These are phyloP conservation scores for Podarcis muralis DNA, from an alignment of 2,113 vertebrate species.

Conservation along the genomic window DNA sequence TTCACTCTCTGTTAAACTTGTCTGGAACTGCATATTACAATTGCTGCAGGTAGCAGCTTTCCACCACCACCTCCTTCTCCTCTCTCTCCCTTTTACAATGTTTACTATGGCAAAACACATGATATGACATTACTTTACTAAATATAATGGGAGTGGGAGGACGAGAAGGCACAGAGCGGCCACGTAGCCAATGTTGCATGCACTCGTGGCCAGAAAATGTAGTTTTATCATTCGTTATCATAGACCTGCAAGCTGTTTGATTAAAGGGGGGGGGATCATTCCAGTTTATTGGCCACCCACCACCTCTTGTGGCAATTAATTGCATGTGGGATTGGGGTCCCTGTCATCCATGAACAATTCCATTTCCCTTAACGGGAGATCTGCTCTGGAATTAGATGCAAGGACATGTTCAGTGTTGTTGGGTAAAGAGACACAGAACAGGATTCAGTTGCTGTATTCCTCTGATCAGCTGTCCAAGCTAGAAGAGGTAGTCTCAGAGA, in stretches of 20 bases:
- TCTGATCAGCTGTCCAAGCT: no score
- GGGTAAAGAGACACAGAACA: no score
- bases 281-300: background rate
- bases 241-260: background rate
- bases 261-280: background rate
- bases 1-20: background rate
- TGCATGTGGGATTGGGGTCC: no score
- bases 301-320: background rate
- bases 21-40: background rate
- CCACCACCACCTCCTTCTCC: background rate
- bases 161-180: background rate
- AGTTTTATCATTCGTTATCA: background rate
- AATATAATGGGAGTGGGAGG: background rate
- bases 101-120: background rate
- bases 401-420: no score
- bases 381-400: no score
- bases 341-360: no score
- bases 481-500: no score
- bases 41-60: background rate
- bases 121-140: background rate
- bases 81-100: background rate
- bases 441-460: no score
- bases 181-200: background rate
- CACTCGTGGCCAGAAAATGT: background rate
- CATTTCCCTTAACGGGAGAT: no score